Conservation (phyloP, 1,140 invertebrate genomes). For the Drosophila arawakana region DNA sequence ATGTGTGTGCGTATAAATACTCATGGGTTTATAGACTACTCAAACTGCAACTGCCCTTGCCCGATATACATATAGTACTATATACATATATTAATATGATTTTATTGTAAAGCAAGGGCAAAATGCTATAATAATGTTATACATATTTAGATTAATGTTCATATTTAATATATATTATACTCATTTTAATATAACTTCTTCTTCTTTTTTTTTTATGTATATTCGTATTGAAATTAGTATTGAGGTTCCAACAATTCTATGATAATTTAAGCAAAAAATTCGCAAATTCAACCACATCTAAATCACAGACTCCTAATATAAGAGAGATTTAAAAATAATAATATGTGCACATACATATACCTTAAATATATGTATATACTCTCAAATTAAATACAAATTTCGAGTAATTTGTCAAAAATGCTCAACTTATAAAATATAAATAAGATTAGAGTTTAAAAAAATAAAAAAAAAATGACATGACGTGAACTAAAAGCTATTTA, state of each 20-base stretch:
- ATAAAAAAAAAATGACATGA: conserved; percentile 36
- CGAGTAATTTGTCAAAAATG: conserved; percentile 52
- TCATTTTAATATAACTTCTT: conserved; percentile 33
- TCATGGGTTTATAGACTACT: conserved; percentile 40
- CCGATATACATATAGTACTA: background rate
- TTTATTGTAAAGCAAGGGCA: conserved; percentile 20
- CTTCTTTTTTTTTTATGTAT: background rate
- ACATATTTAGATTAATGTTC: conserved; percentile 20
- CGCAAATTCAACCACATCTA: conserved; percentile 76
- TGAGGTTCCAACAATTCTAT: conserved; percentile 60
- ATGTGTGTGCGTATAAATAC: conserved; percentile 41
- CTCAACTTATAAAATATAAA: conserved; percentile 52
- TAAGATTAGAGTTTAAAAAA: conserved; percentile 19
- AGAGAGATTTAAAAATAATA: conserved; percentile 61
- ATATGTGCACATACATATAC: conserved; percentile 25
- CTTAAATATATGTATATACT: conserved; percentile 31
- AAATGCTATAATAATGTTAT: conserved; percentile 18
- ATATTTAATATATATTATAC: conserved; percentile 21
- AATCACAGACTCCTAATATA: conserved; percentile 83
- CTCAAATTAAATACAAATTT: conserved; percentile 66
- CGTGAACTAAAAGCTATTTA: conserved; percentile 74
- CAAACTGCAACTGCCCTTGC: conserved; percentile 19
- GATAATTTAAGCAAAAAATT: conserved; percentile 52
- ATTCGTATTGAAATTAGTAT: conserved; percentile 47
- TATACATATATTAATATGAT: background rate